Conservation (phyloP, 2,797 vertebrate genomes). For the Spinus olivaceus region DNA sequence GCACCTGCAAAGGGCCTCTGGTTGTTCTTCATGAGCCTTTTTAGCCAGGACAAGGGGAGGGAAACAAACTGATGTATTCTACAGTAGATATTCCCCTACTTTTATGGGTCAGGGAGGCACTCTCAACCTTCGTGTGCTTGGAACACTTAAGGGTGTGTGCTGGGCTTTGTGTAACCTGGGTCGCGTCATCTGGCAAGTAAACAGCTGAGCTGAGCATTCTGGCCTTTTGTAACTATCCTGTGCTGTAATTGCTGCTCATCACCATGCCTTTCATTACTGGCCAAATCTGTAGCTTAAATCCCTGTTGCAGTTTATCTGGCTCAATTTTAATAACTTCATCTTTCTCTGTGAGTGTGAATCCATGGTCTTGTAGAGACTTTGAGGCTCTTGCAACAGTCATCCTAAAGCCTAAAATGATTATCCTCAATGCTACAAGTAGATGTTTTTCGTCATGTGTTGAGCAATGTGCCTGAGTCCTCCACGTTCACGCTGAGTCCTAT, state of each 20-base stretch:
- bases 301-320: slow-evolving; percentile 26
- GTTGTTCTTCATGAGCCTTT: neutral
- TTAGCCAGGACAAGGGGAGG: neutral
- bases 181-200: slow-evolving; percentile 46
- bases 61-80: neutral
- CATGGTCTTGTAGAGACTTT: neutral
- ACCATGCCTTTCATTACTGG: slow-evolving; percentile 37
- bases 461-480: neutral
- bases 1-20: fast-evolving
- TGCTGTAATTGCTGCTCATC: slow-evolving; percentile 23
- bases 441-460: neutral
- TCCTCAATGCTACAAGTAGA: neutral
- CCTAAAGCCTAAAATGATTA: slow-evolving; percentile 33
- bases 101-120: neutral
- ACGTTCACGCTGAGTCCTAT: fast-evolving
- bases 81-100: neutral
- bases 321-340: slow-evolving; percentile 4
- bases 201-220: slow-evolving; percentile 43
- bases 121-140: neutral
- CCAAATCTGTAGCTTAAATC: slow-evolving; percentile 54
- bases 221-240: slow-evolving; percentile 15
- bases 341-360: neutral
- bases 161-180: slow-evolving; percentile 10
- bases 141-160: neutral
- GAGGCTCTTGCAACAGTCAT: neutral